phyloP scores from a whole-genome alignment of 2,888 invertebrate genomes.

The Oscheius sp. region DNA sequence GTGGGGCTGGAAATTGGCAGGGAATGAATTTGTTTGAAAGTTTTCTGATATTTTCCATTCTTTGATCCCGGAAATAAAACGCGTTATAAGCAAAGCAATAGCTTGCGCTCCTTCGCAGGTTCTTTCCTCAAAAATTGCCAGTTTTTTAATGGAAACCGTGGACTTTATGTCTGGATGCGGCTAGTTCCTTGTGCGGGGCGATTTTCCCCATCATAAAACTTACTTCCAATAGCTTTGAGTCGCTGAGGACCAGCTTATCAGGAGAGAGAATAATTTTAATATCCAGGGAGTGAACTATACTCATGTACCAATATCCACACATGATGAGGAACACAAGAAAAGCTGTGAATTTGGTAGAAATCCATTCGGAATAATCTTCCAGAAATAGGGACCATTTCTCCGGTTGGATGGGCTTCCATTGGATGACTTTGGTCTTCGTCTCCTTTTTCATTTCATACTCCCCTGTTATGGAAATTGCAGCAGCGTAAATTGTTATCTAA shows the following conservation, averaged over 20 bases:
- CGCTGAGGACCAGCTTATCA: slow-evolving; percentile 66
- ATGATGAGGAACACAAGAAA: slow-evolving; percentile 54
- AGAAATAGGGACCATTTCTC: slow-evolving; percentile 39
- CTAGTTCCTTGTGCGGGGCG: too few species aligned
- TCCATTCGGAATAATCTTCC: slow-evolving; percentile 65
- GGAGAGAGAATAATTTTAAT: slow-evolving; percentile 65
- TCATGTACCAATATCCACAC: slow-evolving; percentile 40
- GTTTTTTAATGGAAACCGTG: too few species aligned
- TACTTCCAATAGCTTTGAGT: slow-evolving; percentile 64
- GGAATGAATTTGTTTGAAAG: too few species aligned
- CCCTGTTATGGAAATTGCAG: slow-evolving; percentile 55
- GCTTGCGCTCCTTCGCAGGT: not conserved
- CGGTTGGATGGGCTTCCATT: slow-evolving; percentile 25
- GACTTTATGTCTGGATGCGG: too few species aligned
- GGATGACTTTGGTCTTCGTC: slow-evolving; percentile 35
- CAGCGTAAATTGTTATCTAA: slow-evolving; percentile 60
- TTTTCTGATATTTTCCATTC: too few species aligned
- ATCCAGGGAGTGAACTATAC: slow-evolving; percentile 56
- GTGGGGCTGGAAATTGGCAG: too few species aligned
- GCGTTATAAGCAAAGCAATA: not conserved
- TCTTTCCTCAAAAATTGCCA: too few species aligned
- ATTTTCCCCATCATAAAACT: not conserved
- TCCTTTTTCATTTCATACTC: slow-evolving; percentile 50
- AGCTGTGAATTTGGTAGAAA: slow-evolving; percentile 65
- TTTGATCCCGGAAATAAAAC: not conserved